Evolutionary conservation across 64 coral and sea anemone genomes (phyloP).

Genomic region (Pachyseris speciosa): DNA sequence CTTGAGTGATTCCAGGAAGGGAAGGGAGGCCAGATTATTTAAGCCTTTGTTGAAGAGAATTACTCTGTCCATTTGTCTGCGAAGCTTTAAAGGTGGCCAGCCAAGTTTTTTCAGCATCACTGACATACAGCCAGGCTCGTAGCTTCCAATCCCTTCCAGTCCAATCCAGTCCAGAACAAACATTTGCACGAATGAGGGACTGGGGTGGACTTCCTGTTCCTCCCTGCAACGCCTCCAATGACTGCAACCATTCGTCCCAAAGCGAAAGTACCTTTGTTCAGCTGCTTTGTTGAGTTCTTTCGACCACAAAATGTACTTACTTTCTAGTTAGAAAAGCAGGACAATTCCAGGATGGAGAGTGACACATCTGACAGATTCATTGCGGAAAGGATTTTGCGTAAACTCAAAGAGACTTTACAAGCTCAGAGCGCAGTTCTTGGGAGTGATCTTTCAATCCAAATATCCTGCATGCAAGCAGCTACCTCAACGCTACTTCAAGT

Average conservation of each 20-base stretch:
- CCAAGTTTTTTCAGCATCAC: too few species aligned
- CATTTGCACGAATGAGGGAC: neutral
- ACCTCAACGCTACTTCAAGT: slow-evolving; percentile 24
- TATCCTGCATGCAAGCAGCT: slow-evolving; percentile 23
- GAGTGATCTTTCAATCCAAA: slow-evolving; percentile 28
- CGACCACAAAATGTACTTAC: neutral
- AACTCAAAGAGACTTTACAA: slow-evolving; percentile 53
- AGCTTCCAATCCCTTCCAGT: too few species aligned
- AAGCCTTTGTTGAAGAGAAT: too few species aligned
- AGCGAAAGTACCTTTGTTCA: neutral
- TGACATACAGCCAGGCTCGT: too few species aligned
- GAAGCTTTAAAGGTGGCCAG: too few species aligned
- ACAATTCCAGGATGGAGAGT: neutral
- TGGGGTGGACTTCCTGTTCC: neutral
- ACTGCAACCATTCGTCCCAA: neutral
- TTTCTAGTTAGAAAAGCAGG: neutral
- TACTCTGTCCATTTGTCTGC: too few species aligned
- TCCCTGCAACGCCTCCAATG: neutral
- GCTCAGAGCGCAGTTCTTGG: slow-evolving; percentile 17
- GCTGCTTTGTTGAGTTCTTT: neutral
- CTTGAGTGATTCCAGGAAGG: too few species aligned
- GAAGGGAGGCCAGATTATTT: too few species aligned
- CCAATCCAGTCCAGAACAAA: neutral
- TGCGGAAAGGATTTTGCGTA: slow-evolving; percentile 13
- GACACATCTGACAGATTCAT: neutral